A percentile compares a stretch with the other conserved stretches of the same genome.
These are phyloP conservation scores for Colaptes auratus DNA, from an alignment of 2,113 vertebrate genomes.

Conservation along the genomic window DNA sequence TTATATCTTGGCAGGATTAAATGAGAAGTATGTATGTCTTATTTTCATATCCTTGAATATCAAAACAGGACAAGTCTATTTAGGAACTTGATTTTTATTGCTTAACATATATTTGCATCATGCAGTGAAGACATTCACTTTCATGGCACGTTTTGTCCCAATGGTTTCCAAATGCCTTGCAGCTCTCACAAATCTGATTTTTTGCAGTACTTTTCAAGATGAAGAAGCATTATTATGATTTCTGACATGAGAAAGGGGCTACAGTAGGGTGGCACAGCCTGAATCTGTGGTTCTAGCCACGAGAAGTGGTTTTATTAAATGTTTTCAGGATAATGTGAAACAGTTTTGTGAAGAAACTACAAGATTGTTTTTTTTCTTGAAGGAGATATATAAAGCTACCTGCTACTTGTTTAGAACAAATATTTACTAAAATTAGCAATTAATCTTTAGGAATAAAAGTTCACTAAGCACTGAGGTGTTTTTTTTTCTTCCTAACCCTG, in stretches of 20 bases:
- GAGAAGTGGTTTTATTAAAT: not conserved
- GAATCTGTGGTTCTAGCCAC: not conserved
- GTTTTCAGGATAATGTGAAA: not conserved
- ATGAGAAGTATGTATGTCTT: slow-evolving; percentile 32
- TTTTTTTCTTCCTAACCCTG: not conserved
- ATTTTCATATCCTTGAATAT: slow-evolving; percentile 53
- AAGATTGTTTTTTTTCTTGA: not conserved
- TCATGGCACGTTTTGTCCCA: slow-evolving; percentile 51
- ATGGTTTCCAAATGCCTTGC: slow-evolving; percentile 48
- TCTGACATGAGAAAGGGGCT: not conserved
- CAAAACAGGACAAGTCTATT: slow-evolving; percentile 65
- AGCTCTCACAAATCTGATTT: slow-evolving; percentile 7
- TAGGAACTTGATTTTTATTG: slow-evolving; percentile 56
- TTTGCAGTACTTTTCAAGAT: slow-evolving; percentile 26
- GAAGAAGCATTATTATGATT: slow-evolving; percentile 16
- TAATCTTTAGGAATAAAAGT: not conserved
- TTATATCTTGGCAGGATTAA: slow-evolving; percentile 58
- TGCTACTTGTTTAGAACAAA: not conserved
- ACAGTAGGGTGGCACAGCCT: not conserved
- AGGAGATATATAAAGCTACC: not conserved
- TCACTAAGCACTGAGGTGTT: not conserved
- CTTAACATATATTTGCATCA: slow-evolving; percentile 61
- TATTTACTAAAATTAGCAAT: not conserved
- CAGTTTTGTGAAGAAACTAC: not conserved
- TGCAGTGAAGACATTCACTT: slow-evolving; percentile 43